Base-by-base conservation (phyloP, 1,140 invertebrate genomes). In the Bombus vancouverensis region DNA sequence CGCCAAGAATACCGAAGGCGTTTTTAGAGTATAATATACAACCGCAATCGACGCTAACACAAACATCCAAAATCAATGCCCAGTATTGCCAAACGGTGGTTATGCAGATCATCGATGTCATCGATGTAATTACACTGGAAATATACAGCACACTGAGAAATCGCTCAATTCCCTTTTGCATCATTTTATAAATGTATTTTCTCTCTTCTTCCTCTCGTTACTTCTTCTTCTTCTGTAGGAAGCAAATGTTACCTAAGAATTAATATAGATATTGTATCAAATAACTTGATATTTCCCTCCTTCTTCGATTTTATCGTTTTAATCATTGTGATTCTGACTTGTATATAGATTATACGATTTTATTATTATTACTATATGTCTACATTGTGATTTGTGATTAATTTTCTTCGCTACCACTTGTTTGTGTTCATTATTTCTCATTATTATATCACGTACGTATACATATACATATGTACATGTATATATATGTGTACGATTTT, bases 1-100 rank as follows among this genome's bases (percentile, higher is more conserved):
- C 97, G 89, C 96, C 96, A 82, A 97, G 97, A 57, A 95, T 96
- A 59, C 93, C 95, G 83, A 95, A 96, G 8, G 96, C 96, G 73
- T 95, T 96, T 2, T 95, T 93, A n/a, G 96, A 96, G 89, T 96
- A 96, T 0, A 97, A 94, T 88, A 97, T 96, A 86, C 97, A 97
- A 13, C 97, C 96, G 92, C 97, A 97, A 81, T 97, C 96, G 65
- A 96, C 93, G 6, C 95, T 93, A 10, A 96, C 95, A 85, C 97
- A 97, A 13, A 95, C 95, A 88, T 97, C 96, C 15, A 97, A 93
- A 0, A 96, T 96, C 74, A 95, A 93, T 53, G 95, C 93, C 97
- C 97, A 97, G 91, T 97, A 96, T 42, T 96, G 95, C 96, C 96
- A 97, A 5, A 96, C 95, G 10, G 96, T 94, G 6, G 95, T 96